Evolutionary conservation across 2,888 invertebrate genomes (phyloP), one percentile per base, ranked within the genome.

Genomic region (Nomada flava): DNA sequence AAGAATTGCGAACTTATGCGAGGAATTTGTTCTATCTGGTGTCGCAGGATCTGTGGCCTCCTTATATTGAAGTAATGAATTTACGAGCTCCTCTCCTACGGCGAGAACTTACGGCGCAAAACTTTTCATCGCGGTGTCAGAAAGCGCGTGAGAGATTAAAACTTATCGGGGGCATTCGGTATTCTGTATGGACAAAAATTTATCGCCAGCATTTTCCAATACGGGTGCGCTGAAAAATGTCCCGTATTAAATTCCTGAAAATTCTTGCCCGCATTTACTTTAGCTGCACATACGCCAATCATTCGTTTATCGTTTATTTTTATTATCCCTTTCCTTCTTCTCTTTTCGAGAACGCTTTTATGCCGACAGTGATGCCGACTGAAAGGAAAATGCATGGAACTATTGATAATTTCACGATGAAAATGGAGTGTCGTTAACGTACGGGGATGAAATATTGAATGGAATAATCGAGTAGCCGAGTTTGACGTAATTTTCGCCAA

Each of bases 61-160:
- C 29, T 55, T 47, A 67, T 36, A 81, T 76, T 20, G 42, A 52
- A 42, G 36, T 81, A 76, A 82, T 63, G 57, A 82, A 82, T 82
- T 75, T 82, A 82, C 36, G 62, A 64, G 36, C 64, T 4, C 11
- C 52, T 53, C n/a, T 50, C 50, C 15, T n/a, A 20, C 18, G 42
- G 15, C 23, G 47, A 26, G 18, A 42, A 63, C 36, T 53, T 63
- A 52, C 9, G 65, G 18, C 26, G 26, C 69, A 13, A 57, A 62
- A 75, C 9, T 79, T 82, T 65, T 60, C 65, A 60, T 79, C 59
- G 29, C 44, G 15, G 26, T 71, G 44, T 57, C 62, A 60, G 10
- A 15, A n/a, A 1, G 15, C 18, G n/a, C 52, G 15, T 11, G 59
- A 62, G 59, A 62, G 72, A 78, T 78, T 71, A 26, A 62, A 79